These are phyloP conservation scores for Zygogramma bicolorata DNA, from an alignment of 2,888 invertebrate species.

Conservation along the genomic window DNA sequence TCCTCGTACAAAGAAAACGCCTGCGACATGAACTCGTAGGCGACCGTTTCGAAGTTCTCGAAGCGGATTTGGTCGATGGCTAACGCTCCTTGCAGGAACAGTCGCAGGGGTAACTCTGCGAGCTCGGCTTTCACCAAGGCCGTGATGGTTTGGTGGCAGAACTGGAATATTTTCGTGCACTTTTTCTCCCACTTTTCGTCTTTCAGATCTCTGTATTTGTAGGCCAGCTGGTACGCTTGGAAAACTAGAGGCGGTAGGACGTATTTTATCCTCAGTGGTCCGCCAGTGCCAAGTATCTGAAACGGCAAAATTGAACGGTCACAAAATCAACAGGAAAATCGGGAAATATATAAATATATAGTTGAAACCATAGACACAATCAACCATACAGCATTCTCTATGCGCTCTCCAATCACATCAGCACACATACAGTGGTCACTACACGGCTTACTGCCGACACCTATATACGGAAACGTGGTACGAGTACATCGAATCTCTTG, in stretches of 20 bases:
- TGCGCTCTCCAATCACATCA: too few species aligned
- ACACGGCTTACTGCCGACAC: too few species aligned
- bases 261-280: constrained; percentile 87
- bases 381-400: too few species aligned
- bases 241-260: constrained; percentile 95
- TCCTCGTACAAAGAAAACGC: constrained; percentile 98
- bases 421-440: too few species aligned
- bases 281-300: constrained; percentile 86
- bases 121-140: constrained; percentile 95
- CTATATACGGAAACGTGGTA: too few species aligned
- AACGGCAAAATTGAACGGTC: constrained; percentile 32
- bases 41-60: constrained; percentile 95
- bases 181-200: constrained; percentile 99
- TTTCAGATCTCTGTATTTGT: constrained; percentile 84
- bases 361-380: too few species aligned
- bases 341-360: too few species aligned
- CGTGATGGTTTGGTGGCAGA: constrained; percentile 95
- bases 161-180: constrained; percentile 97
- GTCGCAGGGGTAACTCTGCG: constrained; percentile 90
- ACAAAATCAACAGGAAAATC: too few species aligned
- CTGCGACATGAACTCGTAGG: constrained; percentile 97
- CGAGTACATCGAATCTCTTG: too few species aligned
- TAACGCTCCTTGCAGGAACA: constrained; percentile 96
- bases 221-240: constrained; percentile 91
- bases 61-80: constrained; percentile 93